Evolutionary conservation across 2,888 invertebrate genomes (phyloP), one percentile per base, ranked within the genome.

Genomic region (Caenorhabditis zanzibari): DNA sequence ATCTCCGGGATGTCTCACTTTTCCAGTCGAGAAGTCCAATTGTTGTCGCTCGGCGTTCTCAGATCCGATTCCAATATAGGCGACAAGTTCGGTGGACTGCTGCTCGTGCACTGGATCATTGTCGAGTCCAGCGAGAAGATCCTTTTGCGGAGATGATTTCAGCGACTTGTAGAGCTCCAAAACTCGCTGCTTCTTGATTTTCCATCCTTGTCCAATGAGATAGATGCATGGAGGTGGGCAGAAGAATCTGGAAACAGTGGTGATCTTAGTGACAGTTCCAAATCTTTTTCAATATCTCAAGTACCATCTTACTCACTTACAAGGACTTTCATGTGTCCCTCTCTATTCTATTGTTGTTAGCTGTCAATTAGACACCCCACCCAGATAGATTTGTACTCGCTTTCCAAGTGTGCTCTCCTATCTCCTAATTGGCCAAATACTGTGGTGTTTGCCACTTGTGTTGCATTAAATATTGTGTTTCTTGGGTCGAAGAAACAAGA

Each of bases 211-310:
- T n/a, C 98, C 98, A 92, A 96, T 96, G 86, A 99, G 94, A 93
- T 99, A 99, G 92, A 99, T 97, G 93, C 98, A 99, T 0, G 99
- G 99, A 0, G 99, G 99, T 0, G 99, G 99, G 91, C 98, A 99
- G 94, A 99, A 99, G 94, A 99, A 99, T 85, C 94, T 94, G 84
- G 14, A 89, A 90, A 1, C 41, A 12, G 22, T 22, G 26, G 58
- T 28, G 7, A 54, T 24, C 22, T 59, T 47, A 26, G 2, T 44
- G 22, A 38, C 38, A 38, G 38, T 12, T 6, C 38, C n/a, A n/a
- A n/a, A n/a, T 6, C 38, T 59, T 10, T 1, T 14, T 24, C 3
- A 24, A 14, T 5, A 44, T 44, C 63, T 61, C 12, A n/a, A 61
- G 61, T 61, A 24, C 41, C 44, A 14, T 19, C 6, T 38, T 54